phyloP scores from a whole-genome alignment of 2,797 vertebrate species.

The Picus viridis region DNA sequence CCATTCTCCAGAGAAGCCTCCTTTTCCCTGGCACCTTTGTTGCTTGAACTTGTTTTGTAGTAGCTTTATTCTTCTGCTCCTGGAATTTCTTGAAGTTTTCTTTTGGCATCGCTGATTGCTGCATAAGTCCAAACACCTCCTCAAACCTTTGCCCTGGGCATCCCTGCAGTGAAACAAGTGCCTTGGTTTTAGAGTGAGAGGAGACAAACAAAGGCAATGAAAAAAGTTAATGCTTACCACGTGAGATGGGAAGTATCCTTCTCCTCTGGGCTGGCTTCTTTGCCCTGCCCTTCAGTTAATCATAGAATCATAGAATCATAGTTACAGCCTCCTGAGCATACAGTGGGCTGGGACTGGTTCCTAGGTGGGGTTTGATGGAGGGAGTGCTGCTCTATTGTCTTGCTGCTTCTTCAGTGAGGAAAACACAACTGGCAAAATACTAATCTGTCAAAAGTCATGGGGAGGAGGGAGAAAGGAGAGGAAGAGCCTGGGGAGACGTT shows the following conservation, averaged over 20 bases:
- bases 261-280: background rate
- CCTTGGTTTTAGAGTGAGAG: background rate
- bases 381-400: fast-evolving
- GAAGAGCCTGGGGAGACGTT: background rate
- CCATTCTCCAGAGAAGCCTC: background rate
- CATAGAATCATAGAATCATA: no score
- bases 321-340: background rate
- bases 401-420: background rate
- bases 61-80: background rate
- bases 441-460: background rate
- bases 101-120: background rate
- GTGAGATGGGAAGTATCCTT: background rate
- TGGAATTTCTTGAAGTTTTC: background rate
- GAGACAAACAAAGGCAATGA: background rate
- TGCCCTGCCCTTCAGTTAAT: background rate
- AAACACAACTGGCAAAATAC: background rate
- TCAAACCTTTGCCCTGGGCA: background rate
- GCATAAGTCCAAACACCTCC: background rate
- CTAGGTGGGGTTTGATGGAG: background rate
- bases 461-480: background rate
- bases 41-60: background rate
- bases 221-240: background rate
- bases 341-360: fast-evolving
- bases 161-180: background rate
- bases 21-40: background rate